Conservation (phyloP, 2,113 vertebrate genomes). For the Bufo gargarizans region DNA sequence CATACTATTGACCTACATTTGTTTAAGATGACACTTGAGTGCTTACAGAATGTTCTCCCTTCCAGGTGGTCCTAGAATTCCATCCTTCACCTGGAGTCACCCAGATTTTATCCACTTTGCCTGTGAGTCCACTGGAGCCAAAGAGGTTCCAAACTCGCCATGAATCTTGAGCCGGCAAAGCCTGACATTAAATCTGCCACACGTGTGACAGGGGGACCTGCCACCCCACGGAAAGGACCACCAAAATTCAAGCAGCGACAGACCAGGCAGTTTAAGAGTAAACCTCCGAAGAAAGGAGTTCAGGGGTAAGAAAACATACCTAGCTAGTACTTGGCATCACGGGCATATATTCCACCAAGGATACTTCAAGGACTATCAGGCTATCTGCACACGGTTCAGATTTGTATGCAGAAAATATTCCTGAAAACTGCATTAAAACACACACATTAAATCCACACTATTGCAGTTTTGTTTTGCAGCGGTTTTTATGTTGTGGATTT, state of each 20-base stretch:
- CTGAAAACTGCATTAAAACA: too few relatives aligned
- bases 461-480: too few relatives aligned
- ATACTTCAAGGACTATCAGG: not conserved
- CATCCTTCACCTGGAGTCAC: fast-evolving
- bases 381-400: too few relatives aligned
- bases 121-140: constrained; percentile 5
- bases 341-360: not conserved
- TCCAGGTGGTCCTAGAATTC: not conserved
- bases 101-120: not conserved
- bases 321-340: not conserved
- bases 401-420: too few relatives aligned
- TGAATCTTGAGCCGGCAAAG: constrained; percentile 89
- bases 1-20: not conserved
- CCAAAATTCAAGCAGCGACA: constrained; percentile 96
- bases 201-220: constrained; percentile 85
- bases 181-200: constrained; percentile 87
- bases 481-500: too few relatives aligned
- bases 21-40: not conserved
- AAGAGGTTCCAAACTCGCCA: constrained; percentile 61
- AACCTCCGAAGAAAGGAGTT: constrained; percentile 92
- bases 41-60: not conserved
- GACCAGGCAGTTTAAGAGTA: constrained; percentile 97
- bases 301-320: constrained; percentile 81
- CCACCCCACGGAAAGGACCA: constrained; percentile 91
- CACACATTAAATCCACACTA: too few relatives aligned